phyloP scores from a whole-genome alignment of 2,888 invertebrate genomes.

The Orthosia gracilis region DNA sequence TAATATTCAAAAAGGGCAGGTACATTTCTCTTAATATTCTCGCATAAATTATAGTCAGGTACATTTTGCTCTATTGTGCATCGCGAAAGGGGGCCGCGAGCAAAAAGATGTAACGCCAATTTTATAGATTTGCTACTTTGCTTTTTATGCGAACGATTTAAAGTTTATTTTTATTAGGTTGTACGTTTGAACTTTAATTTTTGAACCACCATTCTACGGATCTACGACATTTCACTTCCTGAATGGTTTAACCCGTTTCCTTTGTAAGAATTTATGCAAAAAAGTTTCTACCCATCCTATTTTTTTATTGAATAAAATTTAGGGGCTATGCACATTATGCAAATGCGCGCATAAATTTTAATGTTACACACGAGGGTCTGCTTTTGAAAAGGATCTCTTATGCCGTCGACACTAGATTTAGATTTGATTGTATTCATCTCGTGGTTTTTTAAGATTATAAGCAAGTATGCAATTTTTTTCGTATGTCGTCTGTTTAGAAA shows the following conservation, averaged over 20 bases:
- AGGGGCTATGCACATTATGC: slow-evolving; percentile 91
- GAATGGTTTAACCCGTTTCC: slow-evolving; percentile 91
- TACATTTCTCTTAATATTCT: slow-evolving; percentile 91
- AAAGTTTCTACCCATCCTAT: slow-evolving; percentile 91
- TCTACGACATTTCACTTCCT: slow-evolving; percentile 89
- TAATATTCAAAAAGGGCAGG: slow-evolving; percentile 92
- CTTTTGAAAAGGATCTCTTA: slow-evolving; percentile 70
- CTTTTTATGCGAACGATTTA: slow-evolving; percentile 70
- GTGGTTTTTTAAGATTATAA: slow-evolving; percentile 82
- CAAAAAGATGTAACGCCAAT: slow-evolving; percentile 75
- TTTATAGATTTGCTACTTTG: slow-evolving; percentile 69
- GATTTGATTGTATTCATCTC: slow-evolving; percentile 67
- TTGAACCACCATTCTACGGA: slow-evolving; percentile 78
- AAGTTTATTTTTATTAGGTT: slow-evolving; percentile 67
- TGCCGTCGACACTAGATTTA: slow-evolving; percentile 63
- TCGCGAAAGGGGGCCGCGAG: slow-evolving; percentile 75
- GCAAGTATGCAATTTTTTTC: slow-evolving; percentile 88
- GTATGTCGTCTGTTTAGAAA: slow-evolving; percentile 79
- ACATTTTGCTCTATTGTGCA: slow-evolving; percentile 90
- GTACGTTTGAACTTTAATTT: slow-evolving; percentile 75
- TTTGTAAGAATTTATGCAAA: slow-evolving; percentile 91
- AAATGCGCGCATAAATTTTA: slow-evolving; percentile 91
- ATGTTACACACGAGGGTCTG: slow-evolving; percentile 74
- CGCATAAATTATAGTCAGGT: slow-evolving; percentile 92
- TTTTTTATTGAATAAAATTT: slow-evolving; percentile 91